phyloP scores from a whole-genome alignment of 2,113 vertebrate species.

The Speoplatyrhinus poulsoni region DNA sequence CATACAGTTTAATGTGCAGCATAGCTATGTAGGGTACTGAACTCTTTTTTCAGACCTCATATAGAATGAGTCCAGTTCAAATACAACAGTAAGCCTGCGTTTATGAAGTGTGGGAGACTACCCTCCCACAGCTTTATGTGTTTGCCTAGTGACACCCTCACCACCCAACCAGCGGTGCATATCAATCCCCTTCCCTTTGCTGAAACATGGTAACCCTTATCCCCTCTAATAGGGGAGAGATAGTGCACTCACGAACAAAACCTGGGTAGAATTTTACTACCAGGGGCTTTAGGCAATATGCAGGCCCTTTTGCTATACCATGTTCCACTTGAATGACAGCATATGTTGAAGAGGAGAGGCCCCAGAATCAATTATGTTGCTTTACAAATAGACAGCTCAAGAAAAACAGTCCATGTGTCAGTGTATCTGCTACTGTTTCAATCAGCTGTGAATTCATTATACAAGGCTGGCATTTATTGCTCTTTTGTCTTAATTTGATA shows the following conservation, averaged over 20 bases:
- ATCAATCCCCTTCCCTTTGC: slow-evolving; percentile 85
- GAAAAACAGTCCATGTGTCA: slow-evolving; percentile 23
- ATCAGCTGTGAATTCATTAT: not conserved
- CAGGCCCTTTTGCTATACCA: slow-evolving; percentile 15
- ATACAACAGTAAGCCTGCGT: not conserved
- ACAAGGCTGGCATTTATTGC: not conserved
- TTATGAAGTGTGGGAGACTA: slow-evolving; percentile 12
- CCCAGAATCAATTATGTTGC: slow-evolving; percentile 50
- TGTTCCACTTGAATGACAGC: slow-evolving; percentile 53
- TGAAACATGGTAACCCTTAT: slow-evolving; percentile 82
- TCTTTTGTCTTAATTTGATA: slow-evolving; percentile 12
- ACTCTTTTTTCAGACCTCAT: not conserved
- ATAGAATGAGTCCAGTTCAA: not conserved
- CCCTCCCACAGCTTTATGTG: slow-evolving; percentile 74
- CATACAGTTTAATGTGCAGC: too few relatives aligned
- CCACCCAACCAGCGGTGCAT: slow-evolving; percentile 79
- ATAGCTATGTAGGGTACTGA: too few relatives aligned
- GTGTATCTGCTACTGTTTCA: slow-evolving; percentile 19
- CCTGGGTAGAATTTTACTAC: slow-evolving; percentile 91
- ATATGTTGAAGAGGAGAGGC: slow-evolving; percentile 41
- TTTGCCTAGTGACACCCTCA: slow-evolving; percentile 73
- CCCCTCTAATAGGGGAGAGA: slow-evolving; percentile 53
- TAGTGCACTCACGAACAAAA: slow-evolving; percentile 87
- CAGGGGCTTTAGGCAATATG: slow-evolving; percentile 59
- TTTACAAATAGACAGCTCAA: slow-evolving; percentile 27